Evolutionary conservation across 2,888 invertebrate genomes (phyloP).

Genomic region (Pandemis cinnamomeana): DNA sequence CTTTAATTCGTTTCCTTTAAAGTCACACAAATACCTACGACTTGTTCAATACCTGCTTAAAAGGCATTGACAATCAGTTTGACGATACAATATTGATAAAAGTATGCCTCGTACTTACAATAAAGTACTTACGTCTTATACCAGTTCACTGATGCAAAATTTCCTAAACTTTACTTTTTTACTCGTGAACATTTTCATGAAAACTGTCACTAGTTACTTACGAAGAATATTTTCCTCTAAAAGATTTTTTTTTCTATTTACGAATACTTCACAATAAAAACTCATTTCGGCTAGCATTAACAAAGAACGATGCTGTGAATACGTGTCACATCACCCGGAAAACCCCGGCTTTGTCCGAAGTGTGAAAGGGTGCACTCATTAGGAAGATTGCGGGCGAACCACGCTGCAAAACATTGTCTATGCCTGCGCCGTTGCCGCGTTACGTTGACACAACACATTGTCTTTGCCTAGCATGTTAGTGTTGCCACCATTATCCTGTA

Average conservation of each 20-base stretch:
- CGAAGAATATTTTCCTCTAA: conserved; percentile 5
- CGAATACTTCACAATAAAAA: conserved; percentile 47
- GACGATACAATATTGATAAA: too few relatives aligned
- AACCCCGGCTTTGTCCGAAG: conserved; percentile 79
- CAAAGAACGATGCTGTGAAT: conserved; percentile 74
- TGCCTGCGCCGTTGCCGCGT: conserved; percentile 45
- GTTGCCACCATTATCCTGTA: conserved; percentile 64
- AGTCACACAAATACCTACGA: background rate
- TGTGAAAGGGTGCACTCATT: conserved; percentile 84
- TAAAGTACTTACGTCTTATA: background rate
- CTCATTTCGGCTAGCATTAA: conserved; percentile 65
- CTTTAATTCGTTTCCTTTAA: conserved; percentile 1
- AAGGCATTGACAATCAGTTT: too few relatives aligned
- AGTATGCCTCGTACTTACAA: background rate
- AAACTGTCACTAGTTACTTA: background rate
- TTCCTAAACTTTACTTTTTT: background rate
- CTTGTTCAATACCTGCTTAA: background rate
- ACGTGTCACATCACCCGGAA: conserved; percentile 79
- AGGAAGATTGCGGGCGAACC: conserved; percentile 82
- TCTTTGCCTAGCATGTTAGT: conserved; percentile 64
- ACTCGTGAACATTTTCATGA: background rate
- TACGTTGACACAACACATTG: conserved; percentile 66
- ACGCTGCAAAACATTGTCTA: conserved; percentile 72
- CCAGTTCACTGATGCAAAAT: background rate
- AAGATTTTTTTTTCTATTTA: conserved; percentile 23